Evolutionary conservation across 2,888 invertebrate genomes (phyloP), one percentile per base, ranked within the genome.

Genomic region (Mesorhabditis sp.): DNA sequence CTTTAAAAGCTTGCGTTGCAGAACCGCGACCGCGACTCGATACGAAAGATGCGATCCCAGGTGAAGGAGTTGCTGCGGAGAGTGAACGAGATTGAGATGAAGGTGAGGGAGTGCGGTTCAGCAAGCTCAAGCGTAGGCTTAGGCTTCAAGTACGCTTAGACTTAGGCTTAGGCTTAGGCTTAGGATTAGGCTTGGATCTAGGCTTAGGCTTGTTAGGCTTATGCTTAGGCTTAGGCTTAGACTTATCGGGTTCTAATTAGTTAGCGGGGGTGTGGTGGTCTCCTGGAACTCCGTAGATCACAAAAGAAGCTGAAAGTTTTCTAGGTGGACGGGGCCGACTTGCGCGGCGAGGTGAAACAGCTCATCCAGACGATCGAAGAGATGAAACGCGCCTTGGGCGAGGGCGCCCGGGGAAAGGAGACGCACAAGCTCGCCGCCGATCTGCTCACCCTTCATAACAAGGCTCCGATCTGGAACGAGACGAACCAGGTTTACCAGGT

Each of bases 381-480:
- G 66, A 77, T 80, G 69, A 80, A 80, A 65, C 74, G 71, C 41
- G 76, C 78, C 43, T 62, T 78, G 28, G 78, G 78, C 7, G 78
- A 78, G 58, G 73, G 72, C 4, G 61, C 65, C 5, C 62, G 70
- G n/a, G 65, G 10, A 13, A 50, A 58, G 45, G 28, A 28, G 28
- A 28, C 28, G 28, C 28, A 28, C 28, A 43, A 44, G 44, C 45
- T 5, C 58, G 43, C 28, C 45, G 61, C 41, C 42, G 58, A 61
- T 42, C 43, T 76, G 42, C 71, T 76, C 66, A 94, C 96, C 93
- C 75, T 82, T 71, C 94, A 95, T 88, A 98, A 98, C 88, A 97
- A 98, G 88, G 91, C 92, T 6, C 95, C 95, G 13, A 92, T 95
- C 90, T 98, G 98, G 98, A 98, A 98, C 87, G 97, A 98, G 88